A percentile compares a stretch with the other conserved stretches of the same genome.
phyloP scores from a whole-genome alignment of 2,888 invertebrate genomes.

The Caenorhabditis sp. region DNA sequence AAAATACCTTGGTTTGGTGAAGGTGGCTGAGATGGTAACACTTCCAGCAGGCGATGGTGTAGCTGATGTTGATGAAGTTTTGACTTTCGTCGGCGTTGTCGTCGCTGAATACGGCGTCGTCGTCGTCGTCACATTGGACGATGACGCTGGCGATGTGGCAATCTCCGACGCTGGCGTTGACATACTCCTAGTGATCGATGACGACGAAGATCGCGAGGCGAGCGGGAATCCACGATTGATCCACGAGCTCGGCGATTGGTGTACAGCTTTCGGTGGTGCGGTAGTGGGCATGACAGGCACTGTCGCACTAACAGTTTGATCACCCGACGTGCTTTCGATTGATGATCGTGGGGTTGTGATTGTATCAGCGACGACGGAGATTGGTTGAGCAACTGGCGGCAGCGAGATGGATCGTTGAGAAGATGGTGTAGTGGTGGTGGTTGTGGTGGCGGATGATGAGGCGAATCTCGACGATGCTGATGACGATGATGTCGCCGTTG shows the following conservation, averaged over 20 bases:
- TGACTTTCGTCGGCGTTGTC: constrained; percentile 28
- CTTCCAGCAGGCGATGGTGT: constrained; percentile 43
- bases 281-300: constrained; percentile 6
- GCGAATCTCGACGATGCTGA: constrained; percentile 6
- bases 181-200: constrained; percentile 25
- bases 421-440: constrained; percentile 11
- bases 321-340: constrained; percentile 28
- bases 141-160: constrained; percentile 10
- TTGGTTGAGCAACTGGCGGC: not conserved
- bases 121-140: constrained; percentile 7
- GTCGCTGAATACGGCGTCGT: constrained; percentile 11
- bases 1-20: constrained; percentile 52
- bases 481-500: not conserved
- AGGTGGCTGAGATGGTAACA: constrained; percentile 35
- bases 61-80: constrained; percentile 33
- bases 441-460: constrained; percentile 22
- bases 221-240: constrained; percentile 54
- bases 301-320: no score
- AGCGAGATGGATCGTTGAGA: constrained; percentile 31
- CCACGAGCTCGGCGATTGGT: constrained; percentile 51
- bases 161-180: constrained; percentile 31
- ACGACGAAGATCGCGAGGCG: constrained; percentile 30
- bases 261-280: constrained; percentile 41
- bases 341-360: constrained; percentile 24
- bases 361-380: no score